Percentiles rank a stretch among this genome's conserved stretches.
Conservation (phyloP, 2,113 vertebrate species). For the Crotophaga sulcirostris region DNA sequence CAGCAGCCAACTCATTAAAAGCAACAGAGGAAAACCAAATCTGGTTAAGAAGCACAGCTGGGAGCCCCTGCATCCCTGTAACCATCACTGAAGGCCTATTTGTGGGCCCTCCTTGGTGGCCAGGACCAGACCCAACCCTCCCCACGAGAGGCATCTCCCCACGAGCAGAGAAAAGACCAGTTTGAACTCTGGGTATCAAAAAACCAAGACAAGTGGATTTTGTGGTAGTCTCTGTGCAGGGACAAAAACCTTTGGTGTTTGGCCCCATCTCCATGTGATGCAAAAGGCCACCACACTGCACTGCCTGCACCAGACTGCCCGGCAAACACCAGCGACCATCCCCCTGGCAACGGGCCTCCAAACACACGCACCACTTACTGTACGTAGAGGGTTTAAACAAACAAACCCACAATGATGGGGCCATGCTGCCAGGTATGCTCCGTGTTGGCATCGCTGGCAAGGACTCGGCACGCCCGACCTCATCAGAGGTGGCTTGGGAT, state of each 20-base stretch:
- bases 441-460: fast-evolving
- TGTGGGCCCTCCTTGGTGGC: neutral
- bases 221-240: neutral
- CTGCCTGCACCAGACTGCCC: neutral
- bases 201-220: neutral
- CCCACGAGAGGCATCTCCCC: neutral
- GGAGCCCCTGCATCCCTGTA: neutral
- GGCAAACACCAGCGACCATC: fast-evolving
- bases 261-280: neutral
- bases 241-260: neutral
- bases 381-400: neutral
- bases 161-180: fast-evolving
- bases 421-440: fast-evolving
- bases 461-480: neutral
- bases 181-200: neutral
- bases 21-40: fast-evolving
- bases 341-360: neutral
- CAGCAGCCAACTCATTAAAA: neutral
- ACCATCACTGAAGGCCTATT: fast-evolving
- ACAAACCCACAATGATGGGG: neutral
- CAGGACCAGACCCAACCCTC: neutral
- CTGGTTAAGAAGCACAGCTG: neutral
- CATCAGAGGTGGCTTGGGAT: neutral
- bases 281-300: neutral
- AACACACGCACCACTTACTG: neutral